Conservation (phyloP, 2,888 invertebrate genomes). For the Melangyna quadrimaculata region DNA sequence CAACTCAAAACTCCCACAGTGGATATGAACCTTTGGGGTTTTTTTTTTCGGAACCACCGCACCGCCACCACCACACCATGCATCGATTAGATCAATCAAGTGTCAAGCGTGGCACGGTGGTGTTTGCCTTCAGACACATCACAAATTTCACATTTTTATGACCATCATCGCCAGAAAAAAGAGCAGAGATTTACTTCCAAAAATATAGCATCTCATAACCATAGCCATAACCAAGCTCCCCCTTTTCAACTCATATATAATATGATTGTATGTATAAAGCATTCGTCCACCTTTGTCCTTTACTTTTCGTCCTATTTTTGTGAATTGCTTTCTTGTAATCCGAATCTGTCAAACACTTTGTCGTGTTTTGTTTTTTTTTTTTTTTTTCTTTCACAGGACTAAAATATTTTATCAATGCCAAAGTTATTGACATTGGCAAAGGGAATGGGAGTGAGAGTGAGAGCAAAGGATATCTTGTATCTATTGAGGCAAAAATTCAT, state of each 20-base stretch:
- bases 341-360: constrained; percentile 31
- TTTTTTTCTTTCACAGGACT: neutral
- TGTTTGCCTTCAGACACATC: constrained; percentile 23
- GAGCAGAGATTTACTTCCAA: neutral
- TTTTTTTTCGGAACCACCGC: neutral
- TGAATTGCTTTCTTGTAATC: constrained; percentile 52
- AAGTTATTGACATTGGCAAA: constrained; percentile 23
- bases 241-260: neutral
- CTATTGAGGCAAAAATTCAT: constrained; percentile 20
- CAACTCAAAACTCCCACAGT: constrained; percentile 12
- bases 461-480: constrained; percentile 32
- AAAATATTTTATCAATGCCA: constrained; percentile 44
- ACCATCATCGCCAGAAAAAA: constrained; percentile 14
- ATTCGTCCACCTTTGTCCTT: constrained; percentile 12
- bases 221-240: neutral
- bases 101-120: constrained; percentile 33
- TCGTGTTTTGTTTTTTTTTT: constrained; percentile 15
- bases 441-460: neutral
- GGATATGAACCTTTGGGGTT: neutral
- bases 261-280: too few species aligned
- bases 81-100: constrained; percentile 65
- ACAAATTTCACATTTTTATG: constrained; percentile 52
- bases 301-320: constrained; percentile 9
- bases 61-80: constrained; percentile 7
- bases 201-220: neutral